Evolutionary conservation across 2,888 invertebrate species (phyloP), one percentile per base, ranked within the genome.

Genomic region (Conops quadrifasciatus): DNA sequence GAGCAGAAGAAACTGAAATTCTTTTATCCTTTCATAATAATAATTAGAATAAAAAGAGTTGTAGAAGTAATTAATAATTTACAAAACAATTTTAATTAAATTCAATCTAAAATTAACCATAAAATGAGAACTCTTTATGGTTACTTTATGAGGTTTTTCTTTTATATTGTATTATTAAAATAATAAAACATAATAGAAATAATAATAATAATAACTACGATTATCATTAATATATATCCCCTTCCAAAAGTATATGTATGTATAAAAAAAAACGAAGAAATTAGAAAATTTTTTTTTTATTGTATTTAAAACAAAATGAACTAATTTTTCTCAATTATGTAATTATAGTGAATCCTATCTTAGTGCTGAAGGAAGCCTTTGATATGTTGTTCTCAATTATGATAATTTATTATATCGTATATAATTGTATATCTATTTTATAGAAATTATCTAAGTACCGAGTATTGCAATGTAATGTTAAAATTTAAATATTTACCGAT

Each of bases 321-420:
- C n/a, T n/a, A 28, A 49, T 62, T 36, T 4, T 56, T 51, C 47
- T n/a, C 2, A 26, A 45, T 58, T 58, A 45, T 47, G 24, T 24
- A 24, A 64, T 21, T 65, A 28, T 45, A 67, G 28, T 58, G 45
- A 58, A 68, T 51, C 51, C 62, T 68, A 68, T 21, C 43, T 62
- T 68, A 68, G 62, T 49, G 43, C 36, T 68, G 60, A 16, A 82
- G 83, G 83, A 82, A 83, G 83, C 82, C 80, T 81, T 82, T 82
- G 83, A 82, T 83, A 83, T 82, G 83, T 82, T 81, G 73, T 73
- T 73, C 78, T 83, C 80, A 80, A 80, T 70, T 63, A 72, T 56
- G 43, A 47, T 66, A 71, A 45, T 47, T 63, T 26, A 16, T 70
- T 56, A 59, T 59, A 43, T 36, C 15, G 19, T 49, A 67, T 67